Percentiles rank a stretch among this genome's conserved stretches.
phyloP scores from a whole-genome alignment of 2,113 vertebrate genomes.

The Argyrosomus japonicus region DNA sequence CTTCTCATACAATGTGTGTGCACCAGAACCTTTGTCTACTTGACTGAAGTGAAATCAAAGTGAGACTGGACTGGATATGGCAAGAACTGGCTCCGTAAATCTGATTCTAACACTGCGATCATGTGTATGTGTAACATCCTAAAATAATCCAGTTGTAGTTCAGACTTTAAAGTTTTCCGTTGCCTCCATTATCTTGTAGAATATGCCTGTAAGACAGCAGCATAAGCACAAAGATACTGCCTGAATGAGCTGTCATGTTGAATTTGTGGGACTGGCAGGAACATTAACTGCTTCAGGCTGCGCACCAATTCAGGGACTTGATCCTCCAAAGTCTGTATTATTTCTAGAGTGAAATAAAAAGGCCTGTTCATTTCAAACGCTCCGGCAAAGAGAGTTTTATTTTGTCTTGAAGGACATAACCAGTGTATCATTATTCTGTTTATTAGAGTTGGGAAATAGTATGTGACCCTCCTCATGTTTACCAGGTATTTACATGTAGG shows the following conservation, averaged over 20 bases:
- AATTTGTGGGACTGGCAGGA: neutral
- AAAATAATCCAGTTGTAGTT: neutral
- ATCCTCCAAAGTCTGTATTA: neutral
- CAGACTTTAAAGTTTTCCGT: neutral
- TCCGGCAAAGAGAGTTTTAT: neutral
- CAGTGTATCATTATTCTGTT: neutral
- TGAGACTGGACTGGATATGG: neutral
- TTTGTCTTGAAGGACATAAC: neutral
- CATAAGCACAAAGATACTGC: neutral
- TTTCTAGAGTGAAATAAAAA: neutral
- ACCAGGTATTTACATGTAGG: no score
- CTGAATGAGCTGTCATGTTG: neutral
- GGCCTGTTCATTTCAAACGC: neutral
- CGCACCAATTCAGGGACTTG: neutral
- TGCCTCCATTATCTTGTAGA: neutral
- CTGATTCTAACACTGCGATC: neutral
- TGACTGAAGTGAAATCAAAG: neutral
- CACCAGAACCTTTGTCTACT: constrained; percentile 30
- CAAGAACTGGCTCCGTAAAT: neutral
- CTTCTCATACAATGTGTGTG: constrained; percentile 38
- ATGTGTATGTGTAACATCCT: neutral
- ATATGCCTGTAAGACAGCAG: neutral
- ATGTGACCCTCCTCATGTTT: no score
- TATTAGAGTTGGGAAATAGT: no score
- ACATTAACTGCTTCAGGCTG: neutral